Evolutionary conservation across 2,888 invertebrate genomes (phyloP), one percentile per base, ranked within the genome.

Genomic region (Hemistola chrysoprasaria): DNA sequence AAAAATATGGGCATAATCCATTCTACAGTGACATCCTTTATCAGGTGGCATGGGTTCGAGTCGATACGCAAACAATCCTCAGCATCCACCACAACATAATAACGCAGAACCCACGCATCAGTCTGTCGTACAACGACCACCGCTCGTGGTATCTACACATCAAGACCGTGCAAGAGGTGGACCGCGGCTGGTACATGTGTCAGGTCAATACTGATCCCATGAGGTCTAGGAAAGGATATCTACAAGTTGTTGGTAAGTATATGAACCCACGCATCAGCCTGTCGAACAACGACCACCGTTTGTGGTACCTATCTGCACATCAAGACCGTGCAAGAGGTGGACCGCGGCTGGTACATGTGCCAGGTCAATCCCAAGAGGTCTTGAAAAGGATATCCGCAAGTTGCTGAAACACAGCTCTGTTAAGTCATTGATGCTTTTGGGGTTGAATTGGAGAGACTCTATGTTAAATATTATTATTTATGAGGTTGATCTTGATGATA

Each of bases 191-290:
- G 96, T 97, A 92, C 69, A 96, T 96, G 96, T 96, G 96, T 73
- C 96, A 97, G 82, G 94, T 97, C 56, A 97, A 97, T 83, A 97
- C 97, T 0, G 96, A 97, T 80, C 97, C 97, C n/a, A 97, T 97
- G 97, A 91, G 96, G 54, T 95, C 95, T 46, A 91, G 95, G 40
- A 95, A 96, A 72, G 97, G 97, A 38, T 97, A 96, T 75, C 90
- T 97, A 21, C 96, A 97, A 90, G 96, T 97, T 56, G 96, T 97
- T 26, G 97, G 97, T 97, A 72, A 92, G 94, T 90, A 97, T n/a
- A n/a, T n/a, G 79, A 97, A 97, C 83, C 94, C 95, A 8, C 92
- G 97, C 56, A 95, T 97, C 66, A 95, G 94, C 47, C 88, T 97
- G 44, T 94, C 95, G 34, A 95, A 94, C 90, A 96, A 95, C 81